Percentiles rank a stretch among this genome's conserved stretches.
phyloP scores from a whole-genome alignment of 1,140 invertebrate species.

The Coelopa frigida region DNA sequence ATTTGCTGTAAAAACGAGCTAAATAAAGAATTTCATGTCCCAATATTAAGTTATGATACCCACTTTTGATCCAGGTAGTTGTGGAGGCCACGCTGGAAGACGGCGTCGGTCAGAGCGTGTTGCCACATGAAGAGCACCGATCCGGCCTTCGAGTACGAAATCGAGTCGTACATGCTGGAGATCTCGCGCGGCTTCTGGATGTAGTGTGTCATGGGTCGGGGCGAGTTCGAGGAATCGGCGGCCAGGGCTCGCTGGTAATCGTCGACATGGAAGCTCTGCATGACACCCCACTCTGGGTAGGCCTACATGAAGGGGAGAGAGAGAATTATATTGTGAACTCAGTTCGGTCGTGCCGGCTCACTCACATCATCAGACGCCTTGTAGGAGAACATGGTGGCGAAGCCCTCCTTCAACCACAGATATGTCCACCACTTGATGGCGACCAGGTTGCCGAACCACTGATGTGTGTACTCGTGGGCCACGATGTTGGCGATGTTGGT shows the following conservation, averaged over 20 bases:
- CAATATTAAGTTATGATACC: constrained; percentile 18
- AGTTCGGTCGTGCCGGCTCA: neutral
- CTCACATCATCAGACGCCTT: constrained; percentile 11
- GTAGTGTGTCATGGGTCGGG: constrained; percentile 68
- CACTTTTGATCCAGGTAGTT: constrained; percentile 65
- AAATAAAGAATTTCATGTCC: neutral
- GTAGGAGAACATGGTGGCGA: constrained; percentile 45
- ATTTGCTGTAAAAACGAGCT: constrained; percentile 27
- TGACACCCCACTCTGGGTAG: constrained; percentile 63
- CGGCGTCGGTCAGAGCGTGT: constrained; percentile 75
- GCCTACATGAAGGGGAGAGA: constrained; percentile 40
- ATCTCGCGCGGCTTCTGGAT: constrained; percentile 68
- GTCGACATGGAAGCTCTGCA: constrained; percentile 69
- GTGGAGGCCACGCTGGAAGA: constrained; percentile 73
- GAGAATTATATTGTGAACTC: neutral
- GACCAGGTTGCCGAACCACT: constrained; percentile 63
- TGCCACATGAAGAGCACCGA: constrained; percentile 88
- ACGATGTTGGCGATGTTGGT: constrained; percentile 52
- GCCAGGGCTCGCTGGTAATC: constrained; percentile 58
- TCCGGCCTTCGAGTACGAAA: constrained; percentile 63
- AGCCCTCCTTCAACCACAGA: constrained; percentile 53
- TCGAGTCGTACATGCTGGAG: constrained; percentile 67
- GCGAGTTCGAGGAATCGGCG: constrained; percentile 54
- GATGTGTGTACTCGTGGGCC: constrained; percentile 57
- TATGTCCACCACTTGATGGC: constrained; percentile 56